Conservation (phyloP, 2,113 vertebrate species). For the Protobothrops flavoviridis region DNA sequence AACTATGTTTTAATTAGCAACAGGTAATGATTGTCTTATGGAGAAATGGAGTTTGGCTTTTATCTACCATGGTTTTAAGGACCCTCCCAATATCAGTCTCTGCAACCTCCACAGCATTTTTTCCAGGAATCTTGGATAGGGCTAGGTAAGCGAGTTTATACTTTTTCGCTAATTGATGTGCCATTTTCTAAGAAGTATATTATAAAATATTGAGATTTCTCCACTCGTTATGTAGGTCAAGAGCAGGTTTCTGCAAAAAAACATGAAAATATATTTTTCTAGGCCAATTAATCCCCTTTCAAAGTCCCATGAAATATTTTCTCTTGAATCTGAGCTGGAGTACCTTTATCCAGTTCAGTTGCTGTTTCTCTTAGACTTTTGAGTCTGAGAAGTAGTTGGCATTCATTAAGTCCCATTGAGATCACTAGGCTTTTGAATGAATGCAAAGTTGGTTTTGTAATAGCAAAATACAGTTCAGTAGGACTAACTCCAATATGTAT, state of each 20-base stretch:
- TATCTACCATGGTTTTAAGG: background rate
- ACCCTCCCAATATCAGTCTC: background rate
- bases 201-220: background rate
- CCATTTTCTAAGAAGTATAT: conserved; percentile 31
- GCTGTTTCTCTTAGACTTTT: background rate
- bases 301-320: background rate
- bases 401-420: background rate
- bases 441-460: background rate
- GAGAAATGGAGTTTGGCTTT: conserved; percentile 13
- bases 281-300: conserved; percentile 17
- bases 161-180: conserved; percentile 4
- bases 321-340: background rate
- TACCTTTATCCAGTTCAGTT: background rate
- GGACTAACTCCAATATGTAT: background rate
- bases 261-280: conserved; percentile 31
- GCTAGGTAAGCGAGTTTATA: background rate
- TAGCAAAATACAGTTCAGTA: background rate
- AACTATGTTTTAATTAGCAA: conserved; percentile 10
- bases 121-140: background rate
- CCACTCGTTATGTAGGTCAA: background rate
- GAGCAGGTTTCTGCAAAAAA: background rate
- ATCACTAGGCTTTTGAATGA: background rate
- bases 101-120: background rate
- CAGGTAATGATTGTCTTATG: background rate
- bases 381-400: background rate